Percentiles rank a stretch among this genome's conserved stretches.
Conservation (phyloP, 64 coral and sea anemone genomes). For the Catalaphyllia jardinei region DNA sequence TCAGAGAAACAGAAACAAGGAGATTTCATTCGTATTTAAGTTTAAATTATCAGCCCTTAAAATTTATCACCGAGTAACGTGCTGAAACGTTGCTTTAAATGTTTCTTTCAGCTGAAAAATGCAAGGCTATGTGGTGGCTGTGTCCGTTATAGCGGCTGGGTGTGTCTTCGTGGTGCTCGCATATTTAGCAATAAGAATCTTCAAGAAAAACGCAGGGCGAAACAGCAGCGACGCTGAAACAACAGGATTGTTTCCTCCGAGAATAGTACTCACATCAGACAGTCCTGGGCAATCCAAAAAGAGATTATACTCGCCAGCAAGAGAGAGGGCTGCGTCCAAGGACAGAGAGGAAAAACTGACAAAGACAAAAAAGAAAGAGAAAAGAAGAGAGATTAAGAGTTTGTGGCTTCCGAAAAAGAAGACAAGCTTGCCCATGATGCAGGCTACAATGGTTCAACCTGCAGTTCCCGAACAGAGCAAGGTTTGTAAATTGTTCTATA, state of each 20-base stretch:
- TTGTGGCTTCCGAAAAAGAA: conserved; percentile 91
- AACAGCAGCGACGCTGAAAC: not conserved
- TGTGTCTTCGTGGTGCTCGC: conserved; percentile 11
- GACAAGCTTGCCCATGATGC: conserved; percentile 66
- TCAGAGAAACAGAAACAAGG: too few species aligned
- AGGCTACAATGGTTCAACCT: conserved; percentile 82
- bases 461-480: conserved; percentile 54
- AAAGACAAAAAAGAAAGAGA: conserved; percentile 64
- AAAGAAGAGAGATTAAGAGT: conserved; percentile 72
- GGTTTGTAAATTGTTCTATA: conserved; percentile 13
- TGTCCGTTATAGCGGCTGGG: conserved; percentile 1
- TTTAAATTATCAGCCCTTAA: too few species aligned
- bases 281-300: conserved; percentile 23
- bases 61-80: too few species aligned
- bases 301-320: conserved; percentile 25
- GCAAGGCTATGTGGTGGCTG: conserved; percentile 42
- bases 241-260: not conserved
- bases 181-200: conserved; percentile 32
- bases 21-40: too few species aligned
- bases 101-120: conserved; percentile 18
- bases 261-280: conserved; percentile 26
- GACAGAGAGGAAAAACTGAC: conserved; percentile 69
- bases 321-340: conserved; percentile 13
- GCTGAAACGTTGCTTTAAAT: not conserved
- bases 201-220: not conserved